Evolutionary conservation across 1,140 invertebrate genomes (phyloP), one percentile per base, ranked within the genome.

Genomic region (Drosophila pallidifrons): DNA sequence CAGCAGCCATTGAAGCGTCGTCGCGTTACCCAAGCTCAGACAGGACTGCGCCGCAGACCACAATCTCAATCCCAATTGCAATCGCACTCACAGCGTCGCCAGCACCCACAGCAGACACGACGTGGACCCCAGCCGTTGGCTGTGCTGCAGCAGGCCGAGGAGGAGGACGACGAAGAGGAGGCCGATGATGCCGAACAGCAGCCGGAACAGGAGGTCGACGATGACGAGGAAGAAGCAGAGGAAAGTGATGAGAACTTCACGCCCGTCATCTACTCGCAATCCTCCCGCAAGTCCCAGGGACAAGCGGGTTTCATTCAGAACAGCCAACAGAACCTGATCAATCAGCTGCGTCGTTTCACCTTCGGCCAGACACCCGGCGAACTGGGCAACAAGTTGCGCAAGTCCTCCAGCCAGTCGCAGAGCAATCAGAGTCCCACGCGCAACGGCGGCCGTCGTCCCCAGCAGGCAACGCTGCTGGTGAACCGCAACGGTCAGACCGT

Each of bases 401-500:
- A 73, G 2, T 65, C 64, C 20, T 25, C 20, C 20, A 25, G 0
- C 15, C 25, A 20, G 6, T 16, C 16, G 28, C 25, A 32, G 6
- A 16, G 13, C 30, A 47, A 3, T 47, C 64, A 57, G 35, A 66
- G 8, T 7, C 10, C 25, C 35, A n/a, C 16, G 25, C 45, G 82
- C 41, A 32, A 30, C 1, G 58, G 60, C 16, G 13, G 46, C 6
- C 72, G 85, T 5, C 81, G 85, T 0, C 85, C 85, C 0, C 83
- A 91, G 49, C 86, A 89, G 52, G 52, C 82, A 6, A 92, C 91
- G 0, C 54, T 92, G 0, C 52, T 92, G 8, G 67, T 92, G 0
- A 92, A 91, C 15, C 91, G 91, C 67, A 92, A 92, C 49, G 91
- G 91, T 0, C 90, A 92, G 71, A 77, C 91, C 7, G 51, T 92